A percentile compares a stretch with the other conserved stretches of the same genome.
phyloP scores from a whole-genome alignment of 2,888 invertebrate species.

The Oligia latruncula region DNA sequence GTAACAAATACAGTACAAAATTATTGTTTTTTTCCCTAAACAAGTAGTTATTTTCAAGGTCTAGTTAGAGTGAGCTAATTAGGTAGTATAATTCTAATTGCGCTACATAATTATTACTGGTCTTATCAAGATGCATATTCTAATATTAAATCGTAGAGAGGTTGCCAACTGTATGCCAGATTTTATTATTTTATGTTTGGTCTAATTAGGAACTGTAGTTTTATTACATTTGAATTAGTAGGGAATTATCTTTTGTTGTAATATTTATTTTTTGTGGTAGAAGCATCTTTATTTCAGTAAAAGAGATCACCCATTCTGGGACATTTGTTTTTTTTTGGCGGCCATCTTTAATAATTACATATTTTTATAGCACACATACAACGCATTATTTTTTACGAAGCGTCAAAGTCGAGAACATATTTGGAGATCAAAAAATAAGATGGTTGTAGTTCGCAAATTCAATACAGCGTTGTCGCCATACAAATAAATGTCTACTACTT shows the following conservation, averaged over 20 bases:
- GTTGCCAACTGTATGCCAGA: constrained; percentile 26
- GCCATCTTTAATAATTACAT: no score
- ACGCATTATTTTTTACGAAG: no score
- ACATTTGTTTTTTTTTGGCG: no score
- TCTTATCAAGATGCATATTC: constrained; percentile 40
- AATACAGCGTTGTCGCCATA: no score
- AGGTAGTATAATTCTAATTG: constrained; percentile 1
- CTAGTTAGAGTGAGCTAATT: constrained; percentile 13
- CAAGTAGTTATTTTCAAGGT: constrained; percentile 24
- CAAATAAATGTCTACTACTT: no score
- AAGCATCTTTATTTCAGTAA: neutral
- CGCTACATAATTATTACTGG: constrained; percentile 45
- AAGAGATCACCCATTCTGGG: no score
- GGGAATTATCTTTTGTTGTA: neutral
- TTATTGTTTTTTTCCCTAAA: constrained; percentile 1
- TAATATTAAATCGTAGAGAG: constrained; percentile 1
- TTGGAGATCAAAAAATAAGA: no score
- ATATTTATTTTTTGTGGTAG: neutral
- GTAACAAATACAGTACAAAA: constrained; percentile 6
- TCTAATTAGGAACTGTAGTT: neutral
- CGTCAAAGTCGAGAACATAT: no score
- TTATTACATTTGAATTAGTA: neutral
- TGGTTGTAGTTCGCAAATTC: no score
- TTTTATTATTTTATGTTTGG: constrained; percentile 12
- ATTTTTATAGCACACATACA: no score